phyloP scores from a whole-genome alignment of 2,113 vertebrate species.

The Gallinago undulata region DNA sequence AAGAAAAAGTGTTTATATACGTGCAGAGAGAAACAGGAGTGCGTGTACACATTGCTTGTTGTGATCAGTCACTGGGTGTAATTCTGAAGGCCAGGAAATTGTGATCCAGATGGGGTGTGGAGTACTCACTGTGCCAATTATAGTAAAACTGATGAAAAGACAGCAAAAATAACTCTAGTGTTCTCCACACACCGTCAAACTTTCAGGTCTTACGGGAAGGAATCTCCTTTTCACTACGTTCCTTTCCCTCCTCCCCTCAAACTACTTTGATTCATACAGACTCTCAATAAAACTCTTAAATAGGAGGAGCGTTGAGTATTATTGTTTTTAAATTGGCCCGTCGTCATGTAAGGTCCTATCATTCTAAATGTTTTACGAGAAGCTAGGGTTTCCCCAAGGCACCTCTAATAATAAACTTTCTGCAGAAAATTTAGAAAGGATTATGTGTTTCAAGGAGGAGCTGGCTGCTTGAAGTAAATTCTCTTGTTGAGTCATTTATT shows the following conservation, averaged over 20 bases:
- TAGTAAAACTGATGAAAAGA: conserved; percentile 7
- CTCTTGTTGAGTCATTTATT: conserved; percentile 80
- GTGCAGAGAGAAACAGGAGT: neutral
- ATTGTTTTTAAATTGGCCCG: conserved; percentile 69
- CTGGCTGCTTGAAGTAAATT: conserved; percentile 63
- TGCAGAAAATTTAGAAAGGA: conserved; percentile 66
- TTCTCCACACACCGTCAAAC: neutral
- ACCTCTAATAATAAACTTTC: conserved; percentile 72
- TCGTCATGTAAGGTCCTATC: conserved; percentile 40
- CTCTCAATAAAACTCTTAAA: neutral
- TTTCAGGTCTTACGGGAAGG: neutral
- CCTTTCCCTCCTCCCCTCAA: neutral
- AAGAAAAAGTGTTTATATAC: neutral
- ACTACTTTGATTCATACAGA: neutral
- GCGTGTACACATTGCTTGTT: neutral
- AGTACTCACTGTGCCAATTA: neutral
- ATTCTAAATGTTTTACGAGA: conserved; percentile 66
- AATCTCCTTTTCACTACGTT: neutral
- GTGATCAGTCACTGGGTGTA: neutral
- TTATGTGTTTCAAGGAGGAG: conserved; percentile 72
- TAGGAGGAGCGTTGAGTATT: conserved; percentile 21
- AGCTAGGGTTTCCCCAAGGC: conserved; percentile 60
- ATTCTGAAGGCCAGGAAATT: neutral
- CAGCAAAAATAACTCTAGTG: neutral
- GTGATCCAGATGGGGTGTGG: neutral